Evolutionary conservation across 2,797 vertebrate genomes (phyloP), one percentile per base, ranked within the genome.

Genomic region (Anolis apletophallus): DNA sequence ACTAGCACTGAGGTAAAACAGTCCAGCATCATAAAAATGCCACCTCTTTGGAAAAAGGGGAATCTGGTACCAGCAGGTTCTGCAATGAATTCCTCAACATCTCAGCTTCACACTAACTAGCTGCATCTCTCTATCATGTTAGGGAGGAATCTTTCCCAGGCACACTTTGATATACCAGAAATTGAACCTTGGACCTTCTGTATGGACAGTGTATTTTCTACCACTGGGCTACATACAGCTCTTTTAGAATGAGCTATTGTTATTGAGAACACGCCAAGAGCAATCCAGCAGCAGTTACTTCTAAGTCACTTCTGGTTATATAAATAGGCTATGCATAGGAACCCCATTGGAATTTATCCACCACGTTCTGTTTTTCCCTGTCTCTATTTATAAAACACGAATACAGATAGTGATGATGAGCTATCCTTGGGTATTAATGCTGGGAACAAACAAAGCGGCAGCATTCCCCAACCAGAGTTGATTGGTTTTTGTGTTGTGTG

Each of bases 391-490:
- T 21, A 14, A n/a, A 75, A 50, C 50, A 88, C 14, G 52, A 80
- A 80, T 40, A 52, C n/a, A 69, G 46, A 5, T 21, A 32, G n/a
- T 72, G 46, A 0, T 52, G 34, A 89, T 32, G 13, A 73, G 46
- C 54, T 86, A 29, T 68, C 46, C 23, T 72, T 75, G 40, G 77
- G 59, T 87, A 2, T 0, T 79, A 26, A 80, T 88, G 36, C 86
- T 88, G 82, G 61, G 90, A 19, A 12, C 77, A 85, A n/a, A 0
- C 69, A 71, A 90, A 67, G 36, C 21, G 7, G 0, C 0, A 0
- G 74, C 76, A 83, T 88, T 88, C 86, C 87, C 74, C 19, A 1
- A 12, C 54, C 14, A n/a, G 75, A 83, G 81, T 54, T 73, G 55
- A 59, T 83, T 72, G 52, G 57, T 87, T 87, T 87, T 23, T 36